Base-by-base conservation (phyloP, 2,888 invertebrate species). In the Pinctada fucata region DNA sequence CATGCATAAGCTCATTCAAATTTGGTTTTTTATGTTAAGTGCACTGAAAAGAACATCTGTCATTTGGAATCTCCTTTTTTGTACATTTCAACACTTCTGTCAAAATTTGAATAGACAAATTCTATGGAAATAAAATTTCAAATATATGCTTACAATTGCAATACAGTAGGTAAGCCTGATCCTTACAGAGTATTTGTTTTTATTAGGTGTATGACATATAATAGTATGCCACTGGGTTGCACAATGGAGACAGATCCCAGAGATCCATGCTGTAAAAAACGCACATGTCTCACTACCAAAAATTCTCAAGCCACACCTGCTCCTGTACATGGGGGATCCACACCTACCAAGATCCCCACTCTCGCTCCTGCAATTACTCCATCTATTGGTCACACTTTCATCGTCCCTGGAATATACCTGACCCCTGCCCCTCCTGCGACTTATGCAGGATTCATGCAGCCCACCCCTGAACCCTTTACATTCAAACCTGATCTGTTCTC, bases 201-300 rank as follows among this genome's bases (percentile, higher is more conserved):
- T 31, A 31, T 31, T 79, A 86, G 86, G 66, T 86, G 86, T 64
- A 79, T 76, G 49, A 83, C 82, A 49, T 86, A 83, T 76, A 80
- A 74, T 51, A 66, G 84, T 70, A 66, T 80, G 63, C 83, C 84
- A 8, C 70, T 79, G n/a, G 80, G 76, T 16, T 86, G 86, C 66
- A 75, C 79, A 50, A 72, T 84, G 75, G 83, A 82, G 13, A 84
- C 84, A 8, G 84, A 84, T 65, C 86, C 86, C 6, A 71, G 84
- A 70, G 86, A 86, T 58, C 66, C 84, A 2, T 86, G 86, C 74
- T 86, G 86, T 65, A 81, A 83, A 69, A 78, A 82, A n/a, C 86
- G 84, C 49, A 78, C 79, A 48, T 86, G 86, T 72, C 31, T 31
- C 79, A 58, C 77, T 65, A 83, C 83, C 5, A 72, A 79, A n/a